phyloP scores from a whole-genome alignment of 2,888 invertebrate genomes.

The Malthinus flaveolus region DNA sequence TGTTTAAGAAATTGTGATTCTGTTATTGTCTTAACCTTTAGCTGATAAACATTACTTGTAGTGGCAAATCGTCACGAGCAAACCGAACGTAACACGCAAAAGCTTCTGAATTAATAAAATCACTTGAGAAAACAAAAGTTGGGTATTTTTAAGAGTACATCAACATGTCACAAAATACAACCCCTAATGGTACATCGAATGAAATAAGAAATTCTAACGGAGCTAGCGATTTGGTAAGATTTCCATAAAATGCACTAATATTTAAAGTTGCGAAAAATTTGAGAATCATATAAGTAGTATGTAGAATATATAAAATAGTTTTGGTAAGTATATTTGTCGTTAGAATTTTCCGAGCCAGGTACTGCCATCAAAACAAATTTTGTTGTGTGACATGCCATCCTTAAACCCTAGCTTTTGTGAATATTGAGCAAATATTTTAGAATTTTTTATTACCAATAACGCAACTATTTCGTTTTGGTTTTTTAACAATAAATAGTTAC shows the following conservation, averaged over 20 bases:
- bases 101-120: not conserved
- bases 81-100: not conserved
- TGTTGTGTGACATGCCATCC: conserved; percentile 30
- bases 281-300: not conserved
- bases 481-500: conserved; percentile 3
- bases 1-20: too few species aligned
- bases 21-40: too few species aligned
- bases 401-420: conserved; percentile 16
- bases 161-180: conserved; percentile 21
- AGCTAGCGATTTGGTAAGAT: conserved; percentile 16
- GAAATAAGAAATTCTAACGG: conserved; percentile 19
- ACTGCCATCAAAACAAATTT: conserved; percentile 27
- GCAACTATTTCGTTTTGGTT: conserved; percentile 6
- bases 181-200: conserved; percentile 30
- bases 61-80: too few species aligned
- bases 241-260: not conserved
- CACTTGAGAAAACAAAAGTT: not conserved
- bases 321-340: conserved; percentile 9
- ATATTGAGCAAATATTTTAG: conserved; percentile 18
- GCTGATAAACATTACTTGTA: too few species aligned
- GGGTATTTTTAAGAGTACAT: conserved; percentile 23
- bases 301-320: conserved; percentile 15
- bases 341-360: conserved; percentile 25
- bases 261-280: too few species aligned
- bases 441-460: conserved; percentile 12